A percentile compares a stretch with the other conserved stretches of the same genome.
Conservation (phyloP, 1,140 invertebrate species). For the Hetaerina americana region DNA sequence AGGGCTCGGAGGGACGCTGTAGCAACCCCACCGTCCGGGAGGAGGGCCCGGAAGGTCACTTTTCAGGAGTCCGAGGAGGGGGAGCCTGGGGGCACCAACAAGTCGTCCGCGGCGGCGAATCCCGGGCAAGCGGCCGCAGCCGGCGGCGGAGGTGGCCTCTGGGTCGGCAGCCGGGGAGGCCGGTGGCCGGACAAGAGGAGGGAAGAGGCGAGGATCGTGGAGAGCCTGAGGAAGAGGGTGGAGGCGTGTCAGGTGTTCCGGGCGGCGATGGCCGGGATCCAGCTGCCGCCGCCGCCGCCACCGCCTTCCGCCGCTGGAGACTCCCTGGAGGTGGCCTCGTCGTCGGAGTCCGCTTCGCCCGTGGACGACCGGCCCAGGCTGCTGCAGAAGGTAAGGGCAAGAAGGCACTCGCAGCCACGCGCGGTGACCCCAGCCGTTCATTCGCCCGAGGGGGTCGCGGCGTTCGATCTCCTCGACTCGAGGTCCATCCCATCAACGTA, state of each 20-base stretch:
- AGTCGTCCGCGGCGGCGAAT: not conserved
- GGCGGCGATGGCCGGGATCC: not conserved
- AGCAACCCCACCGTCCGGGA: not conserved
- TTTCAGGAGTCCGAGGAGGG: not conserved
- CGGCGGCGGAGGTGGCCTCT: not conserved
- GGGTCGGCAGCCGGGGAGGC: not conserved
- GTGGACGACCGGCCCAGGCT: not conserved
- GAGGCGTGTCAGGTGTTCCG: not conserved
- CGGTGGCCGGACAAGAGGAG: not conserved
- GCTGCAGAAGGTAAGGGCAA: not conserved
- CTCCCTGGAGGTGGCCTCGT: not conserved
- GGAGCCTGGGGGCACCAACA: not conserved
- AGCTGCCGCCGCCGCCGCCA: not conserved
- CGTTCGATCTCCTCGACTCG: no score
- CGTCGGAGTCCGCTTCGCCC: not conserved
- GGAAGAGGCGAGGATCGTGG: not conserved
- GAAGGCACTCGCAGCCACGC: not conserved
- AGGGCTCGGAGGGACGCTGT: not conserved
- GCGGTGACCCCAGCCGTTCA: not conserved
- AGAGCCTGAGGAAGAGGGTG: not conserved
- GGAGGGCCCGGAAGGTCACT: not conserved
- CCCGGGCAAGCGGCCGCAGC: not conserved
- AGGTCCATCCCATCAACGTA: no score
- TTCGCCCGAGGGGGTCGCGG: no score
- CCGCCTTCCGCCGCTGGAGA: not conserved